Base-by-base conservation (phyloP, 2,888 invertebrate species). In the Polydrusus pterygomalis region DNA sequence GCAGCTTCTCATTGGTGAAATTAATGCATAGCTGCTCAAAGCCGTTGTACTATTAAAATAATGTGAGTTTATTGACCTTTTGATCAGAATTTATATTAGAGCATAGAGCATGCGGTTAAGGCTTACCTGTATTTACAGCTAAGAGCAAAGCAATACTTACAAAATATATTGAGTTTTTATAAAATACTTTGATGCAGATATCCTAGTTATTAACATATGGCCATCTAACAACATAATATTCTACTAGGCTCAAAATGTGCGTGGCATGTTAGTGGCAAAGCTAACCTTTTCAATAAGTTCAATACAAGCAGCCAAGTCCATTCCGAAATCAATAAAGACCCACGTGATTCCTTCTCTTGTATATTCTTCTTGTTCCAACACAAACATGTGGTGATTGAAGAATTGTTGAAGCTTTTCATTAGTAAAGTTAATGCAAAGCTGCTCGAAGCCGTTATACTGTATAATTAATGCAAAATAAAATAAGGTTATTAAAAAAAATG, bases 351-450 rank as follows among this genome's bases (percentile, higher is more conserved):
- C 98, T 90, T 99, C 98, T 87, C 91, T 93, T 87, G 96, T 97
- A 91, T 99, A 99, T 89, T 98, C 98, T 90, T 99, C 98, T 93
- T 99, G 98, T 90, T 99, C 98, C 89, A 98, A 91, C 83, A 99
- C 98, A 90, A 99, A 99, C 98, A 99, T 99, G 94, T 97, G 95
- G 89, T 99, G 98, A 91, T 99, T 98, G 94, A 99, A 99, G 25
- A 25, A 25, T 25, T 25, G 25, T 25, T 25, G 92, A 84, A 99
- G 93, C 91, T 98, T 97, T 90, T 99, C 98, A 89, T 98, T 99
- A 89, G 98, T 98, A 91, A 98, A 99, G 93, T 99, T 99, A 93
- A 98, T 99, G 92, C 98, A 98, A 90, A 99, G 93, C 92, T 99
- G 98, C 90, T 99, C 98, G 92, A 98, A 98, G 89, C 97, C 97